phyloP scores from a whole-genome alignment of 2,113 vertebrate genomes.

The Coturnix japonica region DNA sequence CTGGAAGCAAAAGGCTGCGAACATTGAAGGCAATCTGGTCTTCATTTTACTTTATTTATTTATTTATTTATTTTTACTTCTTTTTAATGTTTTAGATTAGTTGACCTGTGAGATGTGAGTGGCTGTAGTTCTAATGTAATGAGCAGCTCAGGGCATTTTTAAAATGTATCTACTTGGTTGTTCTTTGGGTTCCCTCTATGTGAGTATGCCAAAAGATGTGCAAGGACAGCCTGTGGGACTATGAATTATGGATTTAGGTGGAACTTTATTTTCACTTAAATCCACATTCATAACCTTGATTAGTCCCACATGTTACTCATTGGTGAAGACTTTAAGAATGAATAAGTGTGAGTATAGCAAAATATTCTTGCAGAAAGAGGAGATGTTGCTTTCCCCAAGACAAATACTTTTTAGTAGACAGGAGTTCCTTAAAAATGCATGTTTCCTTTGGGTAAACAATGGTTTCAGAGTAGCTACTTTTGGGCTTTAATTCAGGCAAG shows the following conservation, averaged over 20 bases:
- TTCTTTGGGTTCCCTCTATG: not conserved
- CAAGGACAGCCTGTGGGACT: not conserved
- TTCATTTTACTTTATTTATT: too few species aligned
- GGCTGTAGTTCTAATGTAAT: not conserved
- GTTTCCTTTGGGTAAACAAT: not conserved
- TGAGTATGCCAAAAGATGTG: not conserved
- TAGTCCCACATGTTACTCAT: not conserved
- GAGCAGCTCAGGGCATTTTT: not conserved
- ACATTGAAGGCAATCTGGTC: not conserved
- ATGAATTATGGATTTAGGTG: not conserved
- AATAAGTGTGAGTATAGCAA: not conserved
- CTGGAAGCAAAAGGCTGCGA: not conserved
- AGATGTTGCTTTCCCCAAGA: rapidly evolving
- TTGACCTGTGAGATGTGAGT: not conserved
- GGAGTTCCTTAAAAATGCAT: not conserved
- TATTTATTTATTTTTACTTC: not conserved
- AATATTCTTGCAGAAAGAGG: not conserved
- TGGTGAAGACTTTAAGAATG: not conserved
- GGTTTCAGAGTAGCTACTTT: rapidly evolving
- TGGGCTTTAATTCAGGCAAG: not conserved
- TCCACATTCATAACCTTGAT: not conserved
- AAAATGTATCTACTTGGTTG: not conserved
- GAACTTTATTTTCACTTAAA: not conserved
- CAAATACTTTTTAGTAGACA: not conserved
- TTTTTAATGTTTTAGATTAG: not conserved